phyloP scores from a whole-genome alignment of 2,797 vertebrate genomes.

The Scyliorhinus canicula region DNA sequence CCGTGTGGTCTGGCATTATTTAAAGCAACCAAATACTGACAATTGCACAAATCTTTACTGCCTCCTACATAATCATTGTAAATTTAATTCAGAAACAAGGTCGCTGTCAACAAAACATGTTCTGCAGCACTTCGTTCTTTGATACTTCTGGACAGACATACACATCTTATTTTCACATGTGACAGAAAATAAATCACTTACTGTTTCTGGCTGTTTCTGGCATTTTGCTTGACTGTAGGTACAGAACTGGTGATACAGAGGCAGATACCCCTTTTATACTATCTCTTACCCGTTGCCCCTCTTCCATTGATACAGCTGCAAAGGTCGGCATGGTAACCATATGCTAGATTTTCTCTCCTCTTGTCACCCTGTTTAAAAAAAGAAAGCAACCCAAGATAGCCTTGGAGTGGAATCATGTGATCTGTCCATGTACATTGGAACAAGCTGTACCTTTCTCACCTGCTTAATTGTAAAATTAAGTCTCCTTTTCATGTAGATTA shows the following conservation, averaged over 20 bases:
- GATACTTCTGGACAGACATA: neutral
- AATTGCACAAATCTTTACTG: neutral
- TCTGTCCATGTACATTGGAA: neutral
- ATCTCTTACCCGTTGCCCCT: conserved; percentile 25
- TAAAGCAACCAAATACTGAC: conserved; percentile 1
- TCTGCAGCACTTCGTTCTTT: neutral
- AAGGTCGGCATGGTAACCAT: conserved; percentile 35
- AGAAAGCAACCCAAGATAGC: conserved; percentile 26
- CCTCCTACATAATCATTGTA: conserved; percentile 1
- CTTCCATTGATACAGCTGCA: neutral
- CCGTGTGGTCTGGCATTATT: neutral
- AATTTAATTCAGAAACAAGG: conserved; percentile 26
- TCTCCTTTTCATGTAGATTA: neutral
- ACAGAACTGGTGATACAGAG: neutral
- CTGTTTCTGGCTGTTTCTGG: neutral
- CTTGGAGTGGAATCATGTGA: conserved; percentile 24
- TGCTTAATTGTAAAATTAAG: neutral
- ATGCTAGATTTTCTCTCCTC: conserved; percentile 29
- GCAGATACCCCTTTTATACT: neutral
- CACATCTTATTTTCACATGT: neutral
- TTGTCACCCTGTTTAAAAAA: conserved; percentile 27
- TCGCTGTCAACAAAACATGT: neutral
- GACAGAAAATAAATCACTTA: neutral
- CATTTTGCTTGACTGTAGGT: neutral
- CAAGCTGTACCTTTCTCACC: conserved; percentile 3